phyloP scores from a whole-genome alignment of 2,888 invertebrate genomes.

The Augochlorella aurata region DNA sequence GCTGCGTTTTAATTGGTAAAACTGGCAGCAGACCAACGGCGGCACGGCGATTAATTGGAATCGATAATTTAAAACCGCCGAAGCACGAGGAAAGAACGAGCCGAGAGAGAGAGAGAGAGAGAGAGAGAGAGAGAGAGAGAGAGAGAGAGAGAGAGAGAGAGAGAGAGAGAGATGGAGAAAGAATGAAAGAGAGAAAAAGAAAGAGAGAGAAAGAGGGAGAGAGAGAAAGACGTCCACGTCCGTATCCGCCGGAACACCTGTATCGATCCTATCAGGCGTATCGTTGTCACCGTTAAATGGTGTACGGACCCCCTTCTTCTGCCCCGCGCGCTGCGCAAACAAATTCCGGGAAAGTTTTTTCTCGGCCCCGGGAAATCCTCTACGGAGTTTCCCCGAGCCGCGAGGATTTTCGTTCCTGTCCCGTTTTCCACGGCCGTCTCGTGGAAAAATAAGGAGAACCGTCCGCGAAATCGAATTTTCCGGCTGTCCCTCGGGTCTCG shows the following conservation, averaged over 20 bases:
- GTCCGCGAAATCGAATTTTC: slow-evolving; percentile 20
- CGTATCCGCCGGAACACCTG: slow-evolving; percentile 12
- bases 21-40: not conserved
- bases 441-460: slow-evolving; percentile 29
- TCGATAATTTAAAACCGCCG: slow-evolving; percentile 21
- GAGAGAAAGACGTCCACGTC: not conserved
- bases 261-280: slow-evolving; percentile 34
- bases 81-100: no score
- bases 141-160: no score
- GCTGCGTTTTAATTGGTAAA: not conserved
- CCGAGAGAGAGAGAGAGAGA: no score
- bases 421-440: not conserved
- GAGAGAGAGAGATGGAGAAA: not conserved
- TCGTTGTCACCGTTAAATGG: slow-evolving; percentile 19
- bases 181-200: no score
- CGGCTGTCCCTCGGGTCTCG: not conserved
- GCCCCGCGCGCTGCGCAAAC: slow-evolving; percentile 21
- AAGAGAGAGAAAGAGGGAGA: no score
- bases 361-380: slow-evolving; percentile 28
- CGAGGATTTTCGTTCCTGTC: slow-evolving; percentile 38
- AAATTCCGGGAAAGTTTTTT: slow-evolving; percentile 48
- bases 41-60: slow-evolving; percentile 33
- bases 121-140: no score
- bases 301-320: not conserved
- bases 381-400: slow-evolving; percentile 16